A percentile compares a stretch with the other conserved stretches of the same genome.
Evolutionary conservation across 2,797 vertebrate genomes (phyloP).

Genomic region (Sebastes dallii): DNA sequence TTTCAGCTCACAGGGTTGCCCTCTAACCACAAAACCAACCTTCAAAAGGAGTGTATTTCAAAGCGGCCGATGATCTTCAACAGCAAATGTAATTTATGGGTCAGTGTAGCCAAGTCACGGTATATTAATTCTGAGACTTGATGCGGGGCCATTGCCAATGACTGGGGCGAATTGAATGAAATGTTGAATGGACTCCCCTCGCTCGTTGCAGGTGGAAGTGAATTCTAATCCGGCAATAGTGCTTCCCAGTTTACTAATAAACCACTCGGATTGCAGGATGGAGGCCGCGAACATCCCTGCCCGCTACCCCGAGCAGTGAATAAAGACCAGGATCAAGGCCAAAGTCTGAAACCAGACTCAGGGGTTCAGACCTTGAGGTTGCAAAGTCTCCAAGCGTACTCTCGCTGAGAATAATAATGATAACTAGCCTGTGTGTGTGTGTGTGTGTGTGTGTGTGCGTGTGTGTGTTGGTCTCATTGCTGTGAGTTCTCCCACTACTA

Average conservation of each 20-base stretch:
- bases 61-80: slow-evolving; percentile 35
- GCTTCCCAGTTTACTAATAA: slow-evolving; percentile 64
- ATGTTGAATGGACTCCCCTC: slow-evolving; percentile 54
- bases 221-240: slow-evolving; percentile 59
- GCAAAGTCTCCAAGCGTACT: not conserved
- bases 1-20: slow-evolving; percentile 24
- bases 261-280: slow-evolving; percentile 42
- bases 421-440: not conserved
- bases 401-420: slow-evolving; percentile 38
- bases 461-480: not conserved
- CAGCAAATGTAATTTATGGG: slow-evolving; percentile 57
- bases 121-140: slow-evolving; percentile 51
- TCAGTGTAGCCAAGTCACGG: slow-evolving; percentile 56
- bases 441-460: not conserved
- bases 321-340: slow-evolving; percentile 47
- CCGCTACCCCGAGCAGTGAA: slow-evolving; percentile 20
- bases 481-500: not conserved
- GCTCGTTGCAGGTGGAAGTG: slow-evolving; percentile 45
- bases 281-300: not conserved
- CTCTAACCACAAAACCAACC: slow-evolving; percentile 8
- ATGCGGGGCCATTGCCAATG: slow-evolving; percentile 31
- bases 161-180: slow-evolving; percentile 46
- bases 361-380: slow-evolving; percentile 40
- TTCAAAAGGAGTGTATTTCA: slow-evolving; percentile 29
- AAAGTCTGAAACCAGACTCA: slow-evolving; percentile 9